phyloP scores from a whole-genome alignment of 1,140 invertebrate species.

The Cydia pomonella region DNA sequence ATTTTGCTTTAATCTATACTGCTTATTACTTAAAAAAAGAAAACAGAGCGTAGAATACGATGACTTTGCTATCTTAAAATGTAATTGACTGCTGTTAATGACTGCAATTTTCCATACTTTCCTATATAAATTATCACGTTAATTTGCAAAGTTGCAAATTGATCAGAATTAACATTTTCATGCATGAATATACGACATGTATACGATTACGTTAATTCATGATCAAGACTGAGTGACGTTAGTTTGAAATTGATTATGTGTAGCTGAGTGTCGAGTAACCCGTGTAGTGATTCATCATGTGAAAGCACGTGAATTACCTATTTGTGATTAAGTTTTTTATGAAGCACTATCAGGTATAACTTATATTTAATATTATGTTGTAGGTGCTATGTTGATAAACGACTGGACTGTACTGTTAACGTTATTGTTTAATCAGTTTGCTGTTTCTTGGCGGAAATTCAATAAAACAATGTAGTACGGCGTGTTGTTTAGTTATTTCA shows the following conservation, averaged over 20 bases:
- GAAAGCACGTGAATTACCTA: neutral
- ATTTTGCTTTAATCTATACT: no score
- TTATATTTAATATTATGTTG: no score
- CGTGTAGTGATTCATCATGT: neutral
- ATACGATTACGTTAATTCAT: neutral
- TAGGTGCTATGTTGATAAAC: no score
- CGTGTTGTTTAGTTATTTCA: no score
- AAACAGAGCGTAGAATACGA: no score
- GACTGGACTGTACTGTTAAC: no score
- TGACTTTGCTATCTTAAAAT: neutral
- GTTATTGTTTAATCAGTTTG: no score
- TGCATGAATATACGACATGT: neutral
- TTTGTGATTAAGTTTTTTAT: neutral
- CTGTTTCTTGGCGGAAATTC: no score
- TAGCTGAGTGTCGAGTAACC: neutral
- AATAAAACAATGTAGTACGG: no score
- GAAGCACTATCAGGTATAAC: neutral
- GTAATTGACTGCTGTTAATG: neutral
- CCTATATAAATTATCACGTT: neutral
- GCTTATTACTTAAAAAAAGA: no score
- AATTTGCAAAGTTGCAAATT: neutral
- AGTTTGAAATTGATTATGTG: slow-evolving; percentile 1
- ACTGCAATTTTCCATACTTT: neutral
- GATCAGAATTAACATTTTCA: neutral
- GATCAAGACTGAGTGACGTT: neutral